Conservation (phyloP, 2,797 vertebrate species). For the Dromococcyx pavoninus region DNA sequence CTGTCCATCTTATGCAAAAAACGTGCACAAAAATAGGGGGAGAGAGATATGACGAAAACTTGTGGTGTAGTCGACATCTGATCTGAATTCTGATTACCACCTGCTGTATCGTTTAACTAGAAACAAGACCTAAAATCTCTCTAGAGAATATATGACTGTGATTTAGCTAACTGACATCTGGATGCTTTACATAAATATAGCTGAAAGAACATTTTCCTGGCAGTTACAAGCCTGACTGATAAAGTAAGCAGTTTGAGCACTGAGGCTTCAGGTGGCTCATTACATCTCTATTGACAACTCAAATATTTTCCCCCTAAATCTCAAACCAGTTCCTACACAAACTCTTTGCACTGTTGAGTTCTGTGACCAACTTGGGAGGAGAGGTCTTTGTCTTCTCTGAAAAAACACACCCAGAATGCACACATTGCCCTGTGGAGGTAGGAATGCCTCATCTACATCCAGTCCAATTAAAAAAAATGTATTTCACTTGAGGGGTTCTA, state of each 20-base stretch:
- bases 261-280: conserved; percentile 62
- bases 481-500: not conserved
- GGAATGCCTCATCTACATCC: not conserved
- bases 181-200: conserved; percentile 55
- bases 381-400: not conserved
- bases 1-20: not conserved
- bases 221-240: conserved; percentile 38
- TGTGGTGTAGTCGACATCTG: conserved; percentile 27
- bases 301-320: not conserved
- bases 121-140: conserved; percentile 43
- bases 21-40: not conserved
- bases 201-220: conserved; percentile 59
- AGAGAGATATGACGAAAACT: not conserved
- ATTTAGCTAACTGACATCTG: conserved; percentile 61
- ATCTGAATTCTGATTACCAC: conserved; percentile 55
- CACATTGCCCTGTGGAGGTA: accelerated
- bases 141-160: conserved; percentile 25
- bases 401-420: not conserved
- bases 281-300: conserved; percentile 48
- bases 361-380: not conserved
- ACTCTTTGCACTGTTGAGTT: not conserved
- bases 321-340: not conserved
- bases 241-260: conserved; percentile 40
- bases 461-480: not conserved
- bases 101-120: conserved; percentile 46